phyloP scores from a whole-genome alignment of 2,888 invertebrate genomes.

The Phyllotreta cruciferae region DNA sequence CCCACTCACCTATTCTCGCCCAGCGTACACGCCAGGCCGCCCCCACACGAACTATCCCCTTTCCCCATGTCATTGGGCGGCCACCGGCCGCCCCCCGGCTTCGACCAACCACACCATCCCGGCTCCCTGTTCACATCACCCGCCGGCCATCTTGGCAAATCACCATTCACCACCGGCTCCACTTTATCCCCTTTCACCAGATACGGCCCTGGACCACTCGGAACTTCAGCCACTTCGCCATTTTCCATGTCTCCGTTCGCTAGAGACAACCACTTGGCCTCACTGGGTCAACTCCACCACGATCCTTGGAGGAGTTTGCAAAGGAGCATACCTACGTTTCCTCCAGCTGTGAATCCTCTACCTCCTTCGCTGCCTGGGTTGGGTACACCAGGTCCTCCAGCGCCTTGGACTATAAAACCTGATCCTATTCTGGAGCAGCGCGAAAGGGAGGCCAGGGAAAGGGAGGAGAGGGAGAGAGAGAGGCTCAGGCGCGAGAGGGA shows the following conservation, averaged over 20 bases:
- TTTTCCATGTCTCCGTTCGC: constrained; percentile 76
- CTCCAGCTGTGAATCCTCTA: constrained; percentile 60
- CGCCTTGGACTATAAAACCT: constrained; percentile 71
- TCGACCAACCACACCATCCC: constrained; percentile 69
- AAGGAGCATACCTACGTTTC: constrained; percentile 62
- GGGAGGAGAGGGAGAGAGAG: constrained; percentile 66
- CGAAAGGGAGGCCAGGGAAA: constrained; percentile 69
- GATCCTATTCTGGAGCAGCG: constrained; percentile 66
- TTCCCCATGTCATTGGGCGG: constrained; percentile 53
- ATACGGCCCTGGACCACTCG: constrained; percentile 69
- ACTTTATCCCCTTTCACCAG: constrained; percentile 83
- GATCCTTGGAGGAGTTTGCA: constrained; percentile 77
- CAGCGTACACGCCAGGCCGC: constrained; percentile 45
- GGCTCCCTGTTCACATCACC: constrained; percentile 69
- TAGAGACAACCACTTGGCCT: constrained; percentile 51
- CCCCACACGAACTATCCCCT: constrained; percentile 64
- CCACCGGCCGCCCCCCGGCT: constrained; percentile 69
- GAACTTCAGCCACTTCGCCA: constrained; percentile 66
- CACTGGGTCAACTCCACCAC: constrained; percentile 63
- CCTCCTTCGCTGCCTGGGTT: constrained; percentile 60
- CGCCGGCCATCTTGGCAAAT: constrained; percentile 70
- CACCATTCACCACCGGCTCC: constrained; percentile 62
- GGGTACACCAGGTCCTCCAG: constrained; percentile 58
- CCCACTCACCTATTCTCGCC: constrained; percentile 68
- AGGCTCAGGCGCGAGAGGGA: constrained; percentile 65